These are phyloP conservation scores for Auanema freiburgensis DNA, from an alignment of 2,888 invertebrate species.

Conservation along the genomic window DNA sequence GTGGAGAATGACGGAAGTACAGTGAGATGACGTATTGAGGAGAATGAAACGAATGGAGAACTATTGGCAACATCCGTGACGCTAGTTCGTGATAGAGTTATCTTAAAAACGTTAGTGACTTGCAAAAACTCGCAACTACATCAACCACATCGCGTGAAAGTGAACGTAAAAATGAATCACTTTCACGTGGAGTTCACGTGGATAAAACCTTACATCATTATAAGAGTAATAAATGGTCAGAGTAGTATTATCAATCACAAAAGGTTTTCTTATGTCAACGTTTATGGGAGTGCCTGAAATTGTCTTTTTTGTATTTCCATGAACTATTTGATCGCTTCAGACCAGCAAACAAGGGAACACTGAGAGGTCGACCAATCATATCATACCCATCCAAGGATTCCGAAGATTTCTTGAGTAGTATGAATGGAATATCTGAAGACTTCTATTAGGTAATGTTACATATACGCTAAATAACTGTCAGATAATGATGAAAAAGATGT, in stretches of 20 bases:
- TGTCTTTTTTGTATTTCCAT: background rate
- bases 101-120: too few relatives aligned
- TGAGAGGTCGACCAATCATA: slow-evolving; percentile 13
- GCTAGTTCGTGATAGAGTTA: too few relatives aligned
- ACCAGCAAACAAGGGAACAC: background rate
- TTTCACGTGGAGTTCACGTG: too few relatives aligned
- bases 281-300: slow-evolving; percentile 7
- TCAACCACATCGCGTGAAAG: too few relatives aligned
- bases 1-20: too few relatives aligned
- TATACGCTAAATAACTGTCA: background rate
- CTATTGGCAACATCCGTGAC: background rate
- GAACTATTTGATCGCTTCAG: background rate
- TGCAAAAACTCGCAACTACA: too few relatives aligned
- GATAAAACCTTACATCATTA: too few relatives aligned
- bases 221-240: background rate
- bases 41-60: background rate
- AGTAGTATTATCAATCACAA: slow-evolving; percentile 21
- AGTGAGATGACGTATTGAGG: background rate
- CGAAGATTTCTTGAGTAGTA: background rate
- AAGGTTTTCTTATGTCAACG: slow-evolving; percentile 9
- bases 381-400: slow-evolving; percentile 13
- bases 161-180: too few relatives aligned
- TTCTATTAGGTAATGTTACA: slow-evolving; percentile 6
- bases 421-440: slow-evolving; percentile 17
- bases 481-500: slow-evolving; percentile 19